Conservation (phyloP, 2,113 vertebrate species). For the Alces alces region DNA sequence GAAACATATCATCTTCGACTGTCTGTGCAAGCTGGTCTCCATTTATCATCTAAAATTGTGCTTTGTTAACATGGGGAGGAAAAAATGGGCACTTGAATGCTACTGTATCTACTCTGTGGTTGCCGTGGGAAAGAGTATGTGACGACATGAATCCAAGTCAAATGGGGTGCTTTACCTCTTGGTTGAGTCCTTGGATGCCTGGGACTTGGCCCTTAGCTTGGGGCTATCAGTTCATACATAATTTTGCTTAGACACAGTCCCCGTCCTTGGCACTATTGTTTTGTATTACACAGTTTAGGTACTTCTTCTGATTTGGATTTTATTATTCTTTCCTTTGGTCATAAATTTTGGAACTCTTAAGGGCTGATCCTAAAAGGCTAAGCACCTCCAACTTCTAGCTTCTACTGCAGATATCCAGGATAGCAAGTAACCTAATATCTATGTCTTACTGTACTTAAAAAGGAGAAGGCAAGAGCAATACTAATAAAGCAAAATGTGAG, state of each 20-base stretch:
- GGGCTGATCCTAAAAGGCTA: background rate
- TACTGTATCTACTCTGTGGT: slow-evolving; percentile 12
- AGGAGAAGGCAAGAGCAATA: slow-evolving; percentile 25
- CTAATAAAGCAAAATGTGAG: slow-evolving; percentile 21
- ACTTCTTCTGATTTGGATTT: slow-evolving; percentile 28
- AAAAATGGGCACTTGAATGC: slow-evolving; percentile 39
- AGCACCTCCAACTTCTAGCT: slow-evolving; percentile 27
- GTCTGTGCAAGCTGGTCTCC: slow-evolving; percentile 58
- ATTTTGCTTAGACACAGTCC: slow-evolving; percentile 20
- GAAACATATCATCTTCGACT: slow-evolving; percentile 48
- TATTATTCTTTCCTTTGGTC: slow-evolving; percentile 31
- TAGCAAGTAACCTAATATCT: slow-evolving; percentile 30
- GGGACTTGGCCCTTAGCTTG: background rate
- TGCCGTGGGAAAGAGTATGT: slow-evolving; percentile 42
- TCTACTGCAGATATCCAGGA: slow-evolving; percentile 9
- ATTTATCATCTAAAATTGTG: slow-evolving; percentile 48
- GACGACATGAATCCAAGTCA: slow-evolving; percentile 34
- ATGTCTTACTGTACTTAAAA: slow-evolving; percentile 2
- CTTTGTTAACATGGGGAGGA: slow-evolving; percentile 32
- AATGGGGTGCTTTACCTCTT: slow-evolving; percentile 40
- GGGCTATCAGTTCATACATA: slow-evolving; percentile 16
- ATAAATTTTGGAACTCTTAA: slow-evolving; percentile 29
- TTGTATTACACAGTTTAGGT: slow-evolving; percentile 19
- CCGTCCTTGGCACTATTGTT: background rate
- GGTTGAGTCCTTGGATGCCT: slow-evolving; percentile 13